Percentiles rank a stretch among this genome's conserved stretches.
These are phyloP conservation scores for Papilio polyxenes DNA, from an alignment of 1,140 invertebrate genomes.

Conservation along the genomic window DNA sequence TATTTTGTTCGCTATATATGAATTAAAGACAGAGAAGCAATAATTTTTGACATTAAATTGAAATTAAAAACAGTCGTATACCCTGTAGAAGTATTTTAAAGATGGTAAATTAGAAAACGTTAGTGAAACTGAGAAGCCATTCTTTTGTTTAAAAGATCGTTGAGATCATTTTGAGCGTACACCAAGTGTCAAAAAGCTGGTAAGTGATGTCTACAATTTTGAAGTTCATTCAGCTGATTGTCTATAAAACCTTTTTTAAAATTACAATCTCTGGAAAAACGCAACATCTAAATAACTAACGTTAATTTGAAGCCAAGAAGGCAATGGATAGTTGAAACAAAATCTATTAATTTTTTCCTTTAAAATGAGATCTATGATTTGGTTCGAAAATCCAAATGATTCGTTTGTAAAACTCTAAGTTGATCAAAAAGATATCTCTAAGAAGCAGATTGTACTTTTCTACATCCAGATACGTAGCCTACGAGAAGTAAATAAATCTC, in stretches of 20 bases:
- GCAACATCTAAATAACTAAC: conserved; percentile 34
- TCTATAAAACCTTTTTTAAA: conserved; percentile 3
- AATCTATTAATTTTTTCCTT: conserved; percentile 43
- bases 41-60: not conserved
- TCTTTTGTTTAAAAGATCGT: not conserved
- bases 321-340: conserved; percentile 38
- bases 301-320: conserved; percentile 16
- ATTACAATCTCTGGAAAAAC: conserved; percentile 24
- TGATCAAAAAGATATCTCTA: conserved; percentile 51
- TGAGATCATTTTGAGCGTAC: conserved; percentile 16
- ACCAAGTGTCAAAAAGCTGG: not conserved
- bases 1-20: conserved; percentile 4
- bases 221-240: not conserved
- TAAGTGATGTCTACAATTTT: not conserved
- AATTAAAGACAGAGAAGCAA: not conserved
- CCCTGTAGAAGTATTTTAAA: conserved; percentile 8
- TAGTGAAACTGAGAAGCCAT: not conserved
- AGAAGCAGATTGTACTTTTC: conserved; percentile 68
- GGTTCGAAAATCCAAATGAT: conserved; percentile 75
- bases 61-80: conserved; percentile 1
- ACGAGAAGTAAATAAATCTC: conserved; percentile 53
- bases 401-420: conserved; percentile 65
- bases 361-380: conserved; percentile 78
- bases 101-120: not conserved
- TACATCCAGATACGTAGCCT: conserved; percentile 53